phyloP scores from a whole-genome alignment of 2,113 vertebrate species.

The Vulpes ferrilata region DNA sequence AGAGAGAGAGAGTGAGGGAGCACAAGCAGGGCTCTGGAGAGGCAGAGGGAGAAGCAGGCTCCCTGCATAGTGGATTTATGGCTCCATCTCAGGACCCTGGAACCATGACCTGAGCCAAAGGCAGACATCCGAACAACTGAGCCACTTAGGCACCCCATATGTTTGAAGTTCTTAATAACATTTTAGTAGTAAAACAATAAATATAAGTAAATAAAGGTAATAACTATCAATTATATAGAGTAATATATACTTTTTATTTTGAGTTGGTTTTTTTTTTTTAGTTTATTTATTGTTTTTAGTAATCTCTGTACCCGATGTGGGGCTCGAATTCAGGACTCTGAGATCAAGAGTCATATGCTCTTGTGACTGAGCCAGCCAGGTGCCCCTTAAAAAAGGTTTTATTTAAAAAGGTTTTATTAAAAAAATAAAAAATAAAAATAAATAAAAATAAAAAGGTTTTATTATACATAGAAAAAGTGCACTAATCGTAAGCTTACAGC shows the following conservation, averaged over 20 bases:
- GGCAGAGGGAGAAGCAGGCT: no score
- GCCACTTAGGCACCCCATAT: neutral
- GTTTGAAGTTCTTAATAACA: neutral
- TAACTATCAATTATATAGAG: conserved; percentile 10
- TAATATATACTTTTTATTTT: neutral
- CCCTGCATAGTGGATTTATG: no score
- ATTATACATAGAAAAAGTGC: neutral
- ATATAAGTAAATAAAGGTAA: neutral
- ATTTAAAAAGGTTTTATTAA: no score
- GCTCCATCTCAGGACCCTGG: no score
- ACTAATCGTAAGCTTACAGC: neutral
- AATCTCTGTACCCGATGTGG: neutral
- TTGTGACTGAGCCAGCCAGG: neutral
- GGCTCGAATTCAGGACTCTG: neutral
- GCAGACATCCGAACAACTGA: no score
- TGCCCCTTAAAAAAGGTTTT: neutral
- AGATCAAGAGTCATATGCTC: neutral
- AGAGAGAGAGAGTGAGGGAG: no score
- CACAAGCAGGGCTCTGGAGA: no score
- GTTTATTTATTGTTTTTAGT: neutral
- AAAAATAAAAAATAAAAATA: neutral
- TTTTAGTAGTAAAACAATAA: neutral
- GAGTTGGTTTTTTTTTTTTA: neutral
- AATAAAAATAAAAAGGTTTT: neutral
- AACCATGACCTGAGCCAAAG: no score